A percentile compares a stretch with the other conserved stretches of the same genome.
phyloP scores from a whole-genome alignment of 2,888 invertebrate species.

The Atethmia centrago region DNA sequence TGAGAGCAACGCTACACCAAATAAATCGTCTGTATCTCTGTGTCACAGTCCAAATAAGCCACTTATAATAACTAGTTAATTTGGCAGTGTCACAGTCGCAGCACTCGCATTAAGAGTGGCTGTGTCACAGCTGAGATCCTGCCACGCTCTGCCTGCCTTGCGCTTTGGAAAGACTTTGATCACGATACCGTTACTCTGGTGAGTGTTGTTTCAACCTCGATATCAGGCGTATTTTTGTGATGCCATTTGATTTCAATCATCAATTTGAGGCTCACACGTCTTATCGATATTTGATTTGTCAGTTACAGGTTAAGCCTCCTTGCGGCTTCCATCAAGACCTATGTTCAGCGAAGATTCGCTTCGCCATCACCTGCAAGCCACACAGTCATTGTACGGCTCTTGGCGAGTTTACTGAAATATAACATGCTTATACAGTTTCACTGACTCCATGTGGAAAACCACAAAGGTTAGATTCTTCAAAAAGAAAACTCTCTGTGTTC shows the following conservation, averaged over 20 bases:
- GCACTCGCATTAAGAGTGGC: not conserved
- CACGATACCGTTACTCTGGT: conserved; percentile 43
- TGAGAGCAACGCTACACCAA: not conserved
- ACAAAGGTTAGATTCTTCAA: conserved; percentile 7
- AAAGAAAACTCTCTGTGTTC: no score
- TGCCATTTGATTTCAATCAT: not conserved
- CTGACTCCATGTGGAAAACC: no score
- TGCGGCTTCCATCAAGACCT: not conserved
- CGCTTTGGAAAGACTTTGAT: conserved; percentile 29
- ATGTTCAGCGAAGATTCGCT: not conserved
- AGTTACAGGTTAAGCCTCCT: not conserved
- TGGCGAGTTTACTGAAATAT: not conserved
- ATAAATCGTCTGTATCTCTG: not conserved
- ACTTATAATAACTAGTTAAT: conserved; percentile 8
- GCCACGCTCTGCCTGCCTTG: conserved; percentile 61
- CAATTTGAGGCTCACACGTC: not conserved
- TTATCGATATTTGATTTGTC: not conserved
- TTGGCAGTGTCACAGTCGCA: conserved; percentile 20
- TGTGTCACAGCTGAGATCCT: conserved; percentile 57
- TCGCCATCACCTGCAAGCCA: not conserved
- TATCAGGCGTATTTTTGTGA: conserved; percentile 11
- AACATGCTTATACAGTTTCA: not conserved
- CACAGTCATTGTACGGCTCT: no score
- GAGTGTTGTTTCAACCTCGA: conserved; percentile 7
- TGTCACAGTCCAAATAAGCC: conserved; percentile 34